These are phyloP conservation scores for Brevimyrus niger DNA, from an alignment of 2,113 vertebrate genomes.

Conservation along the genomic window DNA sequence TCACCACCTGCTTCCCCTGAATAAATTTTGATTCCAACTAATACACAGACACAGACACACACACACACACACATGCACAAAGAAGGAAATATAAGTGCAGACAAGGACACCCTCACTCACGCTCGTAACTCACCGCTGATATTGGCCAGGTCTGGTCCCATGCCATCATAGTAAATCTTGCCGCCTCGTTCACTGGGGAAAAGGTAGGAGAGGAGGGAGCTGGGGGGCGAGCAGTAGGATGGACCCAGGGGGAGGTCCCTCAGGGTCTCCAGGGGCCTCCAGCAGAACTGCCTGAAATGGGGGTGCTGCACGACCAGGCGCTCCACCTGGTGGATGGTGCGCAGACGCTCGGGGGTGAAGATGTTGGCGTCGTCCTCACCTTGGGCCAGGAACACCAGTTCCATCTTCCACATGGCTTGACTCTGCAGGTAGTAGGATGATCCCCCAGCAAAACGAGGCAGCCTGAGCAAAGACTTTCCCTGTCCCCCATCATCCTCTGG, in stretches of 20 bases:
- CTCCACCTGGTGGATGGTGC: slow-evolving; percentile 85
- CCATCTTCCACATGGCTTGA: slow-evolving; percentile 88
- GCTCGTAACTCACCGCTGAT: slow-evolving; percentile 72
- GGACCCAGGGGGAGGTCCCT: slow-evolving; percentile 85
- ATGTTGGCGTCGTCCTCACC: slow-evolving; percentile 82
- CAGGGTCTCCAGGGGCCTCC: slow-evolving; percentile 87
- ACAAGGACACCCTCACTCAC: background rate
- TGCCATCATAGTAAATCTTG: slow-evolving; percentile 93
- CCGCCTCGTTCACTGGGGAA: slow-evolving; percentile 89
- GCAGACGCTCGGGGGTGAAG: slow-evolving; percentile 85
- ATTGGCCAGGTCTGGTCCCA: slow-evolving; percentile 91
- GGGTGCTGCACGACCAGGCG: slow-evolving; percentile 88
- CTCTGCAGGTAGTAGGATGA: slow-evolving; percentile 75
- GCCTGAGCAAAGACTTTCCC: slow-evolving; percentile 28
- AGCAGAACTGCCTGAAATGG: slow-evolving; percentile 89
- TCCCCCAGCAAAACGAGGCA: slow-evolving; percentile 40
- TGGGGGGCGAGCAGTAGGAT: slow-evolving; percentile 85
- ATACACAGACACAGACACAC: background rate
- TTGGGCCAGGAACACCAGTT: slow-evolving; percentile 88
- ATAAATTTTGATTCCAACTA: background rate
- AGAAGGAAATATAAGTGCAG: background rate
- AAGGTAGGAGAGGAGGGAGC: slow-evolving; percentile 91
- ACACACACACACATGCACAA: background rate
- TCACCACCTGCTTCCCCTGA: background rate
- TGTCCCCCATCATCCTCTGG: background rate